These are phyloP conservation scores for Luperina testacea DNA, from an alignment of 2,888 invertebrate genomes.

Conservation along the genomic window DNA sequence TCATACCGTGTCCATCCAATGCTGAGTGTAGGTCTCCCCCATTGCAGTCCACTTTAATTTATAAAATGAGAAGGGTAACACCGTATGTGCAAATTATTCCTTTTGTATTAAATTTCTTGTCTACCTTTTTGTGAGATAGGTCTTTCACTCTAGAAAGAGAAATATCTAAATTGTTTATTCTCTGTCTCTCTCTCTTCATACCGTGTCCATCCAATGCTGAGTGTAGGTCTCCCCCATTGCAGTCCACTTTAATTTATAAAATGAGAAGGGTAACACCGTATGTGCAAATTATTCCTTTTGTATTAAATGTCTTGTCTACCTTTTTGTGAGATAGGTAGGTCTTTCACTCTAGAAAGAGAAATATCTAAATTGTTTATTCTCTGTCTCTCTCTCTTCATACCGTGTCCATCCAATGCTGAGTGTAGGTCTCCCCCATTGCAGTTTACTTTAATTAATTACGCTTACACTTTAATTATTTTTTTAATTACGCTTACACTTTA, in stretches of 20 bases:
- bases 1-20: not conserved
- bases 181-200: not conserved
- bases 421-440: not conserved
- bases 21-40: not conserved
- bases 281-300: not conserved
- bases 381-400: not conserved
- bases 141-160: not conserved
- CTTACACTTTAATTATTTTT: no score
- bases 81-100: not conserved
- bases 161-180: not conserved
- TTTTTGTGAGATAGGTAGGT: slow-evolving; percentile 10
- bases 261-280: not conserved
- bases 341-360: not conserved
- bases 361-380: not conserved
- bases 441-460: no score
- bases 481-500: no score
- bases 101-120: slow-evolving; percentile 2
- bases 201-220: not conserved
- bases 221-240: not conserved
- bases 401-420: not conserved
- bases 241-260: no score
- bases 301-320: slow-evolving; percentile 1
- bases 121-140: slow-evolving; percentile 5
- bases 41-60: no score
- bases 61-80: slow-evolving; percentile 7